A percentile compares a stretch with the other conserved stretches of the same genome.
phyloP scores from a whole-genome alignment of 2,797 vertebrate genomes.

The Phalanger gymnotis region DNA sequence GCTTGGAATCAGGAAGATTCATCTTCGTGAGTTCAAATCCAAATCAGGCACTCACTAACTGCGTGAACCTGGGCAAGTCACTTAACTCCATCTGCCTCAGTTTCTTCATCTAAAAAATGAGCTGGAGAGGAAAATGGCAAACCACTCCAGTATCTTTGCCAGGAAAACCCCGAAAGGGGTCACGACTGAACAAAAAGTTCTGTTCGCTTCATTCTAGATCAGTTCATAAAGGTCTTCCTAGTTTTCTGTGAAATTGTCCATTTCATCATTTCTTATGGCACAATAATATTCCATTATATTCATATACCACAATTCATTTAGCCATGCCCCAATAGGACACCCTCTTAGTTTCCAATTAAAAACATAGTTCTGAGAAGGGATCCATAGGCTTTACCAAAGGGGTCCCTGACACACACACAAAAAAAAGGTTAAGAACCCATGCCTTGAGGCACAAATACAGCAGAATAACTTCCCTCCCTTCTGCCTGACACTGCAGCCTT shows the following conservation, averaged over 20 bases:
- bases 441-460: slow-evolving; percentile 55
- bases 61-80: too few relatives aligned
- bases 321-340: background rate
- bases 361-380: background rate
- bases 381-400: background rate
- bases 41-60: too few relatives aligned
- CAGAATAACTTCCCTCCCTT: slow-evolving; percentile 43
- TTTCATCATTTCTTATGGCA: background rate
- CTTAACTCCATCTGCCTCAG: too few relatives aligned
- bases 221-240: background rate
- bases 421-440: background rate
- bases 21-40: too few relatives aligned
- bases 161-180: too few relatives aligned
- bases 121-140: too few relatives aligned
- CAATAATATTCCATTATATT: background rate
- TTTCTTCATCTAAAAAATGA: too few relatives aligned
- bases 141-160: too few relatives aligned
- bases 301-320: background rate
- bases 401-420: background rate
- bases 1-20: background rate
- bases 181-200: background rate
- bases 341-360: background rate
- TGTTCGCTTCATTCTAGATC: background rate
- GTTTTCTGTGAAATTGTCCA: background rate
- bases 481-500: slow-evolving; percentile 42